Evolutionary conservation across 2,113 vertebrate genomes (phyloP), one percentile per base, ranked within the genome.

Genomic region (Myiozetetes cayanensis): DNA sequence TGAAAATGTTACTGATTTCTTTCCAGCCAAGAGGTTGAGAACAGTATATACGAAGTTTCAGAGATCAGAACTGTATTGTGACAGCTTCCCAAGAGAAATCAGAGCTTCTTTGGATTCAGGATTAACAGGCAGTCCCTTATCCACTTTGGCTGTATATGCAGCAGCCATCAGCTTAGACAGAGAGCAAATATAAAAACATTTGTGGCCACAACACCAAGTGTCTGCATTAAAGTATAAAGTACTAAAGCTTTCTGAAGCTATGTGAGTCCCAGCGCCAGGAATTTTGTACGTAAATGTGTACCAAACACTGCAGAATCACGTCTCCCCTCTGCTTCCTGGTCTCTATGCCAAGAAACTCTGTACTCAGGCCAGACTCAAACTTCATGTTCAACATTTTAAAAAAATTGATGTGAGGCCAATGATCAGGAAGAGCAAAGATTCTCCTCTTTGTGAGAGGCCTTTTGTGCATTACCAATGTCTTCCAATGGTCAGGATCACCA

Each of bases 401-500:
- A 19, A 75, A 76, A 72, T 19, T 63, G 63, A 37, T 2, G 1
- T 55, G 31, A 70, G 16, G 17, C 4, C 5, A 85, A 31, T 46
- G 65, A 76, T 35, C 24, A 86, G 39, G 5, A 56, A 87, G 8
- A 28, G 9, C 12, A 65, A 68, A 46, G 23, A 39, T 61, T 43
- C 11, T 78, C 5, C 23, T 41, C 4, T 31, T 47, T 61, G 6
- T 44, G 13, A 52, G 39, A 22, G 12, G 6, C 35, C 8, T 68
- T 76, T 47, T 0, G 0, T 55, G 12, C 14, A 74, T 81, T 17
- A 47, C 10, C 8, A 55, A 27, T 30, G 4, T 21, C 14, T 92
- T 58, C 37, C 28, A 49, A 31, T 5, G 10, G 10, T 72, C 52
- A 78, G 24, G 33, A 78, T 17, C 35, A 35, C 35, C 0, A 0